Evolutionary conservation across 2,888 invertebrate genomes (phyloP), one percentile per base, ranked within the genome.

Genomic region (Agrenia bidenticulata): DNA sequence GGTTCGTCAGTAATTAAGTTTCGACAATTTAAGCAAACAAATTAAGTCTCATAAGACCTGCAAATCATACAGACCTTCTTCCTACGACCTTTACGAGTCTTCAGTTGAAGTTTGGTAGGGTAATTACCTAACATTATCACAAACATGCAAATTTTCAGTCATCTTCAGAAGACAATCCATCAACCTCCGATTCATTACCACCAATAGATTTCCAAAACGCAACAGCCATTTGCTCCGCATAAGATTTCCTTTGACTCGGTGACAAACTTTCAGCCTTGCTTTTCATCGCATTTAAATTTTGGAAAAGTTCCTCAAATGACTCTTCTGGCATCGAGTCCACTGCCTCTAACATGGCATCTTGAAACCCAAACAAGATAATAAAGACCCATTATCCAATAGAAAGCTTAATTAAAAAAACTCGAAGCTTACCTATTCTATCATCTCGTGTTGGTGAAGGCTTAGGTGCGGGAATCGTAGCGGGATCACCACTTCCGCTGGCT

Each of bases 141-240:
- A n/a, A n/a, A n/a, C n/a, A n/a, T n/a, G n/a, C n/a, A n/a, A n/a
- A n/a, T n/a, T n/a, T 5, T 60, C 59, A 65, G 45, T 76, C 76
- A 21, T 74, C 76, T 42, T 77, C 74, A 2, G 76, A 77, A 23
- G 77, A 77, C 15, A 78, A 66, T 24, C 78, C 85, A 63, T 82
- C 82, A 68, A 88, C 81, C 80, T 89, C 89, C 71, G 86, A 86
- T 32, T 81, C 81, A 78, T 87, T 87, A 19, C 88, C 88, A 19
- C 88, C 88, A 77, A 89, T 86, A 0, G 88, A 87, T 77, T 84
- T 84, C 88, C 88, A 89, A 79, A 89, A 89, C 17, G 87, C 86
- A 67, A 86, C 83, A 1, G 88, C 88, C 78, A 89, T 84, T 80
- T 88, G 84, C 79, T 89, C 89, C 4, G 89, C 89, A 78, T 86